These are phyloP conservation scores for Sus scrofa DNA, from an alignment of 2,113 vertebrate genomes.

Conservation along the genomic window DNA sequence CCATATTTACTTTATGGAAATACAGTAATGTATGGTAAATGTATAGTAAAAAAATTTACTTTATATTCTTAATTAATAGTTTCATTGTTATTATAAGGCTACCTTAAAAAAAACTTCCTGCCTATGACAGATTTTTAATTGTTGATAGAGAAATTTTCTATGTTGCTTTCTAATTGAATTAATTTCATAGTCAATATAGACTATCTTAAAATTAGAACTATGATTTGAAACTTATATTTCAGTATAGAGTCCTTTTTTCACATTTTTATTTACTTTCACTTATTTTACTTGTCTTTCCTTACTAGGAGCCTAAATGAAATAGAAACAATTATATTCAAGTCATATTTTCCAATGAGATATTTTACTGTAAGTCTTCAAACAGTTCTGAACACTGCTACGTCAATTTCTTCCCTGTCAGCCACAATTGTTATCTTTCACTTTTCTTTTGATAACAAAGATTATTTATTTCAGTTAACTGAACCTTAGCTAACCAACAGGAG, in stretches of 20 bases:
- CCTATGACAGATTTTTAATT: neutral
- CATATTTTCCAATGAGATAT: neutral
- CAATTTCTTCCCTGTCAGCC: neutral
- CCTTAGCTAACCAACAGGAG: slow-evolving; percentile 17
- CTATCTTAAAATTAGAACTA: neutral
- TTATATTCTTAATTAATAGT: neutral
- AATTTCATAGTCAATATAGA: neutral
- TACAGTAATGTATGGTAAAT: neutral
- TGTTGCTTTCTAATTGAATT: neutral
- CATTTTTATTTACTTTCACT: neutral
- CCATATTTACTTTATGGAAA: neutral
- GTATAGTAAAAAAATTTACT: neutral
- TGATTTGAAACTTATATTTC: neutral
- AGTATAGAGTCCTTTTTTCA: neutral
- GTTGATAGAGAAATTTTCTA: neutral
- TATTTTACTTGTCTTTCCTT: neutral
- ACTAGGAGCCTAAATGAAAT: neutral
- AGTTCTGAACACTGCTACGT: neutral
- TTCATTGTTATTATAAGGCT: neutral
- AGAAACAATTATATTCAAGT: neutral
- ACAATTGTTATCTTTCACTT: slow-evolving; percentile 2
- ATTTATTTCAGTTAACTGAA: slow-evolving; percentile 45
- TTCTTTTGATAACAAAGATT: neutral
- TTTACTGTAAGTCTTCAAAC: neutral
- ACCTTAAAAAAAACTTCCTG: neutral